Evolutionary conservation across 64 coral and sea anemone species (phyloP).

Genomic region (Montipora capricornis): DNA sequence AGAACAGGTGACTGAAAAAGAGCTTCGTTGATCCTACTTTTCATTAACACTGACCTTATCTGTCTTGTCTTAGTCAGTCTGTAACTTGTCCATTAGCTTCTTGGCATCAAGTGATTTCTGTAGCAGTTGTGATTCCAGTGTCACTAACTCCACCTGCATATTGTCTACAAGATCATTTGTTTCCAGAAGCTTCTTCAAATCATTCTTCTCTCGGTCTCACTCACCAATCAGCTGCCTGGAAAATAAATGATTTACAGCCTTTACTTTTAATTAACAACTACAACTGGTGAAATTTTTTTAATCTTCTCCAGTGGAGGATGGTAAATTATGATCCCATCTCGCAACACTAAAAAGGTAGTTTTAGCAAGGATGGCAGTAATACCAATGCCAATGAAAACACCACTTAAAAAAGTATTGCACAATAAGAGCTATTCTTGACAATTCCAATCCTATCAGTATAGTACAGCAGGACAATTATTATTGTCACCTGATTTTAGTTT

Average conservation of each 20-base stretch:
- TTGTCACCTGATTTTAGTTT: no score
- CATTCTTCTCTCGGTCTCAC: slow-evolving; percentile 97
- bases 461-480: no score
- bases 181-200: slow-evolving; percentile 94
- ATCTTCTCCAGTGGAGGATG: slow-evolving; percentile 84
- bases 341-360: no score
- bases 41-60: slow-evolving; percentile 70
- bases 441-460: no score
- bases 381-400: no score
- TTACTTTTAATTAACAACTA: no score
- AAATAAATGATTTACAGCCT: neutral
- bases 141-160: slow-evolving; percentile 95
- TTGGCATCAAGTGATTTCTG: slow-evolving; percentile 96
- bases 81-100: slow-evolving; percentile 98
- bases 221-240: slow-evolving; percentile 88
- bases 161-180: slow-evolving; percentile 97
- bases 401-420: no score
- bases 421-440: no score
- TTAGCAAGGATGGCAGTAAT: no score
- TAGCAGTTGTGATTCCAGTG: slow-evolving; percentile 86
- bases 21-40: neutral
- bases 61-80: slow-evolving; percentile 93
- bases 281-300: slow-evolving; percentile 22
- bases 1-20: no score
- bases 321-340: no score